Base-by-base conservation (phyloP, 1,140 invertebrate genomes). In the Ctenoplectra terminalis region DNA sequence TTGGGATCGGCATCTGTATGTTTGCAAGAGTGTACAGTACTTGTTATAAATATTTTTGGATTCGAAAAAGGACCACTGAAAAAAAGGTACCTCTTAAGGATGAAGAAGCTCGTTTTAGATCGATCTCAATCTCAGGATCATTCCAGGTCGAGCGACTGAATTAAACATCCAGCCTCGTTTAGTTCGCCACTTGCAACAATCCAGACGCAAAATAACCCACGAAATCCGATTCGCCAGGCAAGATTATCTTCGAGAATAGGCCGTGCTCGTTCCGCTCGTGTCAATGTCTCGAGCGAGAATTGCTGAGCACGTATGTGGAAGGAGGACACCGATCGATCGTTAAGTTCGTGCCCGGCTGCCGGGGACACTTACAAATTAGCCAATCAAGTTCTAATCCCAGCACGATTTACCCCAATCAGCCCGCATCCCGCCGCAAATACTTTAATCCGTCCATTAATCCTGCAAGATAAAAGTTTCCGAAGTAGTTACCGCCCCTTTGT, bases 311-410 rank as follows among this genome's bases (percentile, higher is more conserved):
- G 84, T 86, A 70, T 63, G 79, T 78, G 70, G 74, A 71, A 75
- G 77, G 52, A 69, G 81, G 78, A 81, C 58, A 52, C 63, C 89
- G 87, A 93, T 93, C 92, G 92, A 92, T 93, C 92, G 92, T 91
- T 92, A 92, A 93, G 89, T 92, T 90, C 74, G 75, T 84, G 84
- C 80, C 88, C 64, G 82, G 86, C 92, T 93, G 93, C 89, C 81
- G 86, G 90, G 89, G 93, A 94, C 93, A 94, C 92, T 94, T 93
- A 94, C 93, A 93, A 94, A 94, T 94, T 93, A 94, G 93, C 92
- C 93, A 94, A 93, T 93, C 93, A 94, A 93, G 92, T 91, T 90
- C 92, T 92, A 93, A 93, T 93, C 93, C 92, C 91, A 82, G 86
- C 88, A 85, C 90, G 90, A 92, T 90, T 90, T 91, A 87, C 87